These are phyloP conservation scores for Solenodon paradoxus DNA, from an alignment of 2,113 vertebrate genomes.

Conservation along the genomic window DNA sequence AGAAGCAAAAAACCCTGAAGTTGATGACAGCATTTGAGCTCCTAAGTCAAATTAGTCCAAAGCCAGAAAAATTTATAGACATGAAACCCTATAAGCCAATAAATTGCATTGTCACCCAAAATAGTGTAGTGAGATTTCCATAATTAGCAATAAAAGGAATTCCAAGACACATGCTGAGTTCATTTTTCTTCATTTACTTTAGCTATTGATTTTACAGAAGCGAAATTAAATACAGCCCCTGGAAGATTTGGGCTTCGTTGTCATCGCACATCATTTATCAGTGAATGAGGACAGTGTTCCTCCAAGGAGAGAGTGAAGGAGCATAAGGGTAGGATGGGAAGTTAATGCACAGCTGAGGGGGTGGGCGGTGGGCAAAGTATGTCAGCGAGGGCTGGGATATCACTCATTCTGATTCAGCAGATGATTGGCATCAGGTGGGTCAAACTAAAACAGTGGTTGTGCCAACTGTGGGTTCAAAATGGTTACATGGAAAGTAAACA, in stretches of 20 bases:
- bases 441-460: neutral
- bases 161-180: neutral
- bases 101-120: too few relatives aligned
- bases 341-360: neutral
- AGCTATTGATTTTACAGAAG: neutral
- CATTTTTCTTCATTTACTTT: neutral
- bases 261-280: neutral
- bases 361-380: too few relatives aligned
- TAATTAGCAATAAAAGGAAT: neutral
- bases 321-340: neutral
- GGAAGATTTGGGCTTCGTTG: neutral
- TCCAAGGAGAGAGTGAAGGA: neutral
- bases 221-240: neutral
- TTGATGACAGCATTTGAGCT: neutral
- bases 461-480: neutral
- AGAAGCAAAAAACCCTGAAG: neutral
- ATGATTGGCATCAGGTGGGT: too few relatives aligned
- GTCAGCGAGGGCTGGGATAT: neutral
- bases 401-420: neutral
- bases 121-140: neutral
- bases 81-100: neutral
- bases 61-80: neutral
- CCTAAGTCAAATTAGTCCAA: too few relatives aligned
- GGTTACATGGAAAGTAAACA: neutral
- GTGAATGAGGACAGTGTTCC: neutral